phyloP scores from a whole-genome alignment of 2,888 invertebrate genomes.

The Neoascia interrupta region DNA sequence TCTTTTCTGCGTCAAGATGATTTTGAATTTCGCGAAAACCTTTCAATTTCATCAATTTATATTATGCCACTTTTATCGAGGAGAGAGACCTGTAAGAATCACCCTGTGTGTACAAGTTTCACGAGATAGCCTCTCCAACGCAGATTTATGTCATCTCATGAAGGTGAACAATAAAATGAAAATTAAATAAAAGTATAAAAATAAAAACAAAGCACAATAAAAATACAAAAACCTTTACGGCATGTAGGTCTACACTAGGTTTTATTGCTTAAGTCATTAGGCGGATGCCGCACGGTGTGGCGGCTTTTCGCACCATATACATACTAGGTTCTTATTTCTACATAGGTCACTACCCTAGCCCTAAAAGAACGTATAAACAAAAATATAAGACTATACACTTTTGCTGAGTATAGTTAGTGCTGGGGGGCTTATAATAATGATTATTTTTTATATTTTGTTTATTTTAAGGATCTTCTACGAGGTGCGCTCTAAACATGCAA shows the following conservation, averaged over 20 bases:
- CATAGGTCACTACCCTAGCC: constrained; percentile 17
- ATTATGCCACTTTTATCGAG: too few relatives aligned
- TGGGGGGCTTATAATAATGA: constrained; percentile 43
- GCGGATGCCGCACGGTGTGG: background rate
- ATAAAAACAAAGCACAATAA: background rate
- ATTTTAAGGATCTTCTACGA: constrained; percentile 57
- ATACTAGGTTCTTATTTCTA: background rate
- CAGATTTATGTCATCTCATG: constrained; percentile 8
- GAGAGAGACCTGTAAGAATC: too few relatives aligned
- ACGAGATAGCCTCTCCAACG: background rate
- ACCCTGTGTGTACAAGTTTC: constrained; percentile 18
- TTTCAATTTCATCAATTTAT: too few relatives aligned
- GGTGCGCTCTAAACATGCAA: constrained; percentile 67
- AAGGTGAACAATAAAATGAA: constrained; percentile 1
- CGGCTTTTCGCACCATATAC: background rate
- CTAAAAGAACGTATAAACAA: constrained; percentile 15
- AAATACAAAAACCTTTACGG: constrained; percentile 11
- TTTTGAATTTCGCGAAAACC: too few relatives aligned
- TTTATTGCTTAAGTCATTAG: constrained; percentile 12
- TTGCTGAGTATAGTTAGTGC: constrained; percentile 43
- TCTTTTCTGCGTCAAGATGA: too few relatives aligned
- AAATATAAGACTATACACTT: constrained; percentile 25
- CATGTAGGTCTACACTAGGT: constrained; percentile 14
- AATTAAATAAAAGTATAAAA: background rate
- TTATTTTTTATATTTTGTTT: constrained; percentile 19